phyloP scores from a whole-genome alignment of 1,140 invertebrate species.

The Drosophila parabipectinata region DNA sequence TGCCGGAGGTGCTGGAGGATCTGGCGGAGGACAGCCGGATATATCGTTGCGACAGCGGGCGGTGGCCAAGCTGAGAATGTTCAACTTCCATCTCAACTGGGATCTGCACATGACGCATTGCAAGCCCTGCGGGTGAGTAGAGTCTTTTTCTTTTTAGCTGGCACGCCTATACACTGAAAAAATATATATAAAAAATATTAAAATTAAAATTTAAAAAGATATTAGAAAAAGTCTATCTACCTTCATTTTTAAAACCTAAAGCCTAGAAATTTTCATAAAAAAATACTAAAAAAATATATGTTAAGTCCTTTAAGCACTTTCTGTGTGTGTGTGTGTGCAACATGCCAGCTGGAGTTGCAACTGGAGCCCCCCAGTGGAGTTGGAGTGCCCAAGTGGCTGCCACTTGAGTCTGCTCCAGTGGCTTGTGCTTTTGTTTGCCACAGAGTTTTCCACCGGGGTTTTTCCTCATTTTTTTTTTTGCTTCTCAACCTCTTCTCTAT shows the following conservation, averaged over 20 bases:
- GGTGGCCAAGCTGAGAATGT: constrained; percentile 83
- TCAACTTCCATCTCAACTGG: constrained; percentile 84
- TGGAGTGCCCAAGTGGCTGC: constrained; percentile 61
- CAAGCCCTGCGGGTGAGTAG: constrained; percentile 83
- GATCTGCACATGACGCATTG: constrained; percentile 84
- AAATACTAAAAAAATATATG: background rate
- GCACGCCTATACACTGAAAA: constrained; percentile 6
- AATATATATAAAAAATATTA: no score
- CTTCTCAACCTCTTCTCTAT: background rate
- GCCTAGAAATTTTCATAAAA: background rate
- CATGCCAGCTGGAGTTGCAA: constrained; percentile 38
- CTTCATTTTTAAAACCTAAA: no score
- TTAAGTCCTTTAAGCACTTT: background rate
- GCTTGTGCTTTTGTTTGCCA: constrained; percentile 68
- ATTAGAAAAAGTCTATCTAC: no score
- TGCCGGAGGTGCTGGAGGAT: background rate
- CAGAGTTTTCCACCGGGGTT: constrained; percentile 39
- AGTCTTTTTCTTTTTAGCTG: background rate
- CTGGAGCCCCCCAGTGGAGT: constrained; percentile 35
- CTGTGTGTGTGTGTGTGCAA: constrained; percentile 23
- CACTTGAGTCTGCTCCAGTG: constrained; percentile 67
- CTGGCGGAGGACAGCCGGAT: constrained; percentile 55
- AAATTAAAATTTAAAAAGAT: no score
- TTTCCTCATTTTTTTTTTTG: constrained; percentile 5
- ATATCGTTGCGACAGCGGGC: constrained; percentile 82